A percentile compares a stretch with the other conserved stretches of the same genome.
Conservation (phyloP, 2,113 vertebrate species). For the Eurystomus gularis region DNA sequence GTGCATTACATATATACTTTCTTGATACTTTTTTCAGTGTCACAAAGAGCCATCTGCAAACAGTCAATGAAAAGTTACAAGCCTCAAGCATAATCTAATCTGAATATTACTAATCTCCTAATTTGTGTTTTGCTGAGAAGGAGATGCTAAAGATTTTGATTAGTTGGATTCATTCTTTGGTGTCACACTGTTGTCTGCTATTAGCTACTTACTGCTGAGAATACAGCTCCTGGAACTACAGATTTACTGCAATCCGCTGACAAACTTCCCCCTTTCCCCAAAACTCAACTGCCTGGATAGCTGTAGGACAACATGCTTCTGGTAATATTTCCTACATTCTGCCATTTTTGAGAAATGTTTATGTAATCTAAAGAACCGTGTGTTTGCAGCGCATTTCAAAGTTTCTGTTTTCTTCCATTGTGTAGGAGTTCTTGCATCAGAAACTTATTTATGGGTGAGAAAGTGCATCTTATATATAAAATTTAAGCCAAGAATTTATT, state of each 20-base stretch:
- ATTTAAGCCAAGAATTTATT: neutral
- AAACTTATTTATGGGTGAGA: neutral
- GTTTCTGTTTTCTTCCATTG: neutral
- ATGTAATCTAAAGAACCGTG: neutral
- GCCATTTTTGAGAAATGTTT: neutral
- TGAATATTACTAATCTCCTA: neutral
- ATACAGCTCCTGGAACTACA: neutral
- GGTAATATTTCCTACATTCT: neutral
- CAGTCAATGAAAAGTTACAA: neutral
- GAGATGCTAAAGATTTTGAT: neutral
- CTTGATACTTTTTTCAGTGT: neutral
- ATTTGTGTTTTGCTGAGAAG: neutral
- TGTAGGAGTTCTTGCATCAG: neutral
- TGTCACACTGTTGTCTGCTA: neutral
- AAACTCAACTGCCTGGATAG: neutral
- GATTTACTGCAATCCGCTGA: neutral
- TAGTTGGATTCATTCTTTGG: neutral
- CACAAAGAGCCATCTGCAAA: neutral
- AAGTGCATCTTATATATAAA: neutral
- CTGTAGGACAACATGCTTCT: neutral
- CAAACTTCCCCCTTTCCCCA: neutral
- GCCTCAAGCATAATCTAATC: neutral
- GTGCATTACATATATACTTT: neutral
- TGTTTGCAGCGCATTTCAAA: rapidly evolving
- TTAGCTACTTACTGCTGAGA: neutral